These are phyloP conservation scores for Mythimna impura DNA, from an alignment of 2,888 invertebrate genomes.

Conservation along the genomic window DNA sequence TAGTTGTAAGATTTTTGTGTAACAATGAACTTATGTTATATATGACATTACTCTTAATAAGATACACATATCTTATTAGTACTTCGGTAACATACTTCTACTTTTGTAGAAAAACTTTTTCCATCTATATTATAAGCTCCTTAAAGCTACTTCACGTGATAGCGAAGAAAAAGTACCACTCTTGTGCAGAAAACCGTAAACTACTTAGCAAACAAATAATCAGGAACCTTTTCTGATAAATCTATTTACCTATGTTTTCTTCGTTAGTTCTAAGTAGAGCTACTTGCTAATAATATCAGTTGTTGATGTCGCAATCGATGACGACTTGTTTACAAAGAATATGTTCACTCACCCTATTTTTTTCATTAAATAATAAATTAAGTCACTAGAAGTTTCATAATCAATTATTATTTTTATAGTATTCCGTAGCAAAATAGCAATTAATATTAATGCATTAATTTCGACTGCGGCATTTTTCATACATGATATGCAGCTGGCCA, in stretches of 20 bases:
- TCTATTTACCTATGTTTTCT: neutral
- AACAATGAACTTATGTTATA: too few species aligned
- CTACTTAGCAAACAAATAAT: constrained; percentile 32
- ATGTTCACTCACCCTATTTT: constrained; percentile 17
- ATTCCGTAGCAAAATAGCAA: neutral
- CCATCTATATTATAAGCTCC: neutral
- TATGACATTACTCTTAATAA: too few species aligned
- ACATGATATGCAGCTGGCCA: neutral
- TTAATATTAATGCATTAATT: neutral
- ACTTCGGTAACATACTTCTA: neutral
- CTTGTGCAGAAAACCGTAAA: neutral
- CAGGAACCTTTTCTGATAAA: constrained; percentile 32
- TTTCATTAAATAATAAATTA: constrained; percentile 29
- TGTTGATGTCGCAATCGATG: constrained; percentile 15
- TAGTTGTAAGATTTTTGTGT: too few species aligned
- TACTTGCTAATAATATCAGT: constrained; percentile 9
- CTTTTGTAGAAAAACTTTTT: neutral
- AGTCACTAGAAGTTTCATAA: constrained; percentile 6
- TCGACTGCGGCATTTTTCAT: neutral
- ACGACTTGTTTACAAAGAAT: constrained; percentile 10
- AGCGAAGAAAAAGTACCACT: neutral
- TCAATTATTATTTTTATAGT: neutral
- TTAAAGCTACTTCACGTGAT: constrained; percentile 3
- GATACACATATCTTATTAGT: too few species aligned
- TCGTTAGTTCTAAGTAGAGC: constrained; percentile 26